Base-by-base conservation (phyloP, 2,888 invertebrate genomes). In the Apotomis betuletana region DNA sequence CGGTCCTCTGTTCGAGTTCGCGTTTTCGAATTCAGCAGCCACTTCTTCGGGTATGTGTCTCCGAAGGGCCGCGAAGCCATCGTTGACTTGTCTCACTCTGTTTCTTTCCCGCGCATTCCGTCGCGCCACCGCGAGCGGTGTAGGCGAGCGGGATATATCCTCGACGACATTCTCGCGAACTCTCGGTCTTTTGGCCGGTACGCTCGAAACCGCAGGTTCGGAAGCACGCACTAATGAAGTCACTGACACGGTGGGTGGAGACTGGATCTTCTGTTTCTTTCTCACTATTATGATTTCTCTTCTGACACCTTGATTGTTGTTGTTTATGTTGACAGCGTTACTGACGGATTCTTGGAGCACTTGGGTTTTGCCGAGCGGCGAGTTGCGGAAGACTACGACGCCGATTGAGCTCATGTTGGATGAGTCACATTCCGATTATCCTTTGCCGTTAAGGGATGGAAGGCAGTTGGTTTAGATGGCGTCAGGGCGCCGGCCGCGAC, bases 81-180 rank as follows among this genome's bases (percentile, higher is more conserved):
- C 97, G 90, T 98, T 98, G 41, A 98, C 97, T 94, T 98, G 97
- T 79, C 98, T 97, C 9, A 98, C 98, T 74, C 98, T 95, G 89
- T 98, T 98, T 27, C 98, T 93, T 94, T 98, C 98, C 67, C 98
- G 95, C 75, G 98, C 98, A 91, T 98, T 99, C 82, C 98, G 93
- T 59, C 98, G 94, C 0, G 97, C 97, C 6, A 98, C 97, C 0
- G 98, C 96, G 36, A 97, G 95, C 0, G 96, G 97, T 64, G 96
- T 96, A 3, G 96, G 95, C 72, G 95, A 88, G 6, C 92, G 90
- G 73, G 90, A 87, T 69, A 81, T 86, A 77, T 86, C 94, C 79
- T 82, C 94, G 80, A 80, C 92, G 84, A 82, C 92, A 84, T 77
- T 94, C 87, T 82, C 94, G 68, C 85, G 85, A 69, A 87, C 81